Percentiles rank a stretch among this genome's conserved stretches.
These are phyloP conservation scores for Toxotes jaculatrix DNA, from an alignment of 2,113 vertebrate genomes.

Conservation along the genomic window DNA sequence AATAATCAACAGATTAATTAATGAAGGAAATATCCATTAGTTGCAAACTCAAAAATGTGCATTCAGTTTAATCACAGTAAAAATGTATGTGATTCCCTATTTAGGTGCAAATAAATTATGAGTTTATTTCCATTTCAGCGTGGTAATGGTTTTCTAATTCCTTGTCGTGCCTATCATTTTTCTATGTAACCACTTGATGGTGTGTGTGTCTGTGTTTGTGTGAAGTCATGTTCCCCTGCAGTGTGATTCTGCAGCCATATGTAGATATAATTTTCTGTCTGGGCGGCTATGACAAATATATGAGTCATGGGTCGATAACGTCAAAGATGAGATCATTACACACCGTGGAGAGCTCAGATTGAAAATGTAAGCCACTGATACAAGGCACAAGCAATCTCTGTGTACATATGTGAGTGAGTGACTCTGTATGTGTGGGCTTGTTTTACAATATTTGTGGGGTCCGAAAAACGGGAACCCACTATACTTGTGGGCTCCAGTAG, in stretches of 20 bases:
- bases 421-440: conserved; percentile 7
- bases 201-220: conserved; percentile 28
- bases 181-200: conserved; percentile 18
- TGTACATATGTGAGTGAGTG: conserved; percentile 26
- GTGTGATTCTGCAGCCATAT: conserved; percentile 53
- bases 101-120: conserved; percentile 5
- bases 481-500: too few species aligned
- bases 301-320: conserved; percentile 79
- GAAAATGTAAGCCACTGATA: conserved; percentile 70
- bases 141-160: conserved; percentile 16
- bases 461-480: too few species aligned
- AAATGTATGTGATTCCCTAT: neutral
- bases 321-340: conserved; percentile 80
- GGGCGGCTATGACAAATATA: conserved; percentile 69
- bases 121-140: neutral
- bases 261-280: conserved; percentile 72
- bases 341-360: conserved; percentile 66
- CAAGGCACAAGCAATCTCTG: conserved; percentile 41
- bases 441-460: neutral
- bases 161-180: neutral
- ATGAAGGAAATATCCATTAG: neutral
- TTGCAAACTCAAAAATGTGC: neutral
- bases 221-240: conserved; percentile 37
- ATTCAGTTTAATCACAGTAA: neutral
- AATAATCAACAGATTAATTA: neutral